Evolutionary conservation across 2,797 vertebrate species (phyloP), one percentile per base, ranked within the genome.

Genomic region (Lemur catta): DNA sequence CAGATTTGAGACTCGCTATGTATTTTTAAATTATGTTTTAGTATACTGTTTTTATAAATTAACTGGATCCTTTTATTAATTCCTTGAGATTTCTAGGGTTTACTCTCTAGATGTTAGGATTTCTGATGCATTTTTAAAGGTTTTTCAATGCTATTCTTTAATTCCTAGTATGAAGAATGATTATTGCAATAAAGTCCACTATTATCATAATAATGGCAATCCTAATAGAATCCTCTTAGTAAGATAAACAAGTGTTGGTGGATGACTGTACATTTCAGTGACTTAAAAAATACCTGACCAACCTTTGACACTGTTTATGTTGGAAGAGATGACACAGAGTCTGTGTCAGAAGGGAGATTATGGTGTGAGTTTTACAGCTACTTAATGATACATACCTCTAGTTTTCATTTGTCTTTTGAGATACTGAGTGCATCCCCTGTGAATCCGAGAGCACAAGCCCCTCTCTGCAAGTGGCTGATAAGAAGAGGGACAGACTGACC

Each of bases 381-480:
- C 85, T 95, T 75, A 80, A 46, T 93, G 72, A 93, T 86, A 88
- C 96, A 81, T 97, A 97, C 96, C 97, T 94, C 98, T 88, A 76
- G 59, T 92, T 95, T 93, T 67, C 92, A 48, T 0, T 90, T 80
- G 8, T 93, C 57, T 91, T 89, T 97, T 81, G 95, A 97, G 96
- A 76, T 33, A 67, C 95, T 97, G 94, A 94, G 65, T 97, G 97
- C 92, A 95, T 75, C 94, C 41, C 93, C 84, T 96, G 57, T 92
- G 96, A 97, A 94, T 97, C 93, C 97, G 98, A 97, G 97, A 98
- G 92, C 78, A 95, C 88, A 11, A 2, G 97, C 97, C 93, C 97
- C 94, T 98, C 97, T 96, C 84, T 72, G 17, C 75, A 76, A 96
- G 95, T 48, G 93, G 88, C 75, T 89, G 20, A 91, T 50, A 84